These are phyloP conservation scores for Ips typographus DNA, from an alignment of 1,140 invertebrate genomes.

Conservation along the genomic window DNA sequence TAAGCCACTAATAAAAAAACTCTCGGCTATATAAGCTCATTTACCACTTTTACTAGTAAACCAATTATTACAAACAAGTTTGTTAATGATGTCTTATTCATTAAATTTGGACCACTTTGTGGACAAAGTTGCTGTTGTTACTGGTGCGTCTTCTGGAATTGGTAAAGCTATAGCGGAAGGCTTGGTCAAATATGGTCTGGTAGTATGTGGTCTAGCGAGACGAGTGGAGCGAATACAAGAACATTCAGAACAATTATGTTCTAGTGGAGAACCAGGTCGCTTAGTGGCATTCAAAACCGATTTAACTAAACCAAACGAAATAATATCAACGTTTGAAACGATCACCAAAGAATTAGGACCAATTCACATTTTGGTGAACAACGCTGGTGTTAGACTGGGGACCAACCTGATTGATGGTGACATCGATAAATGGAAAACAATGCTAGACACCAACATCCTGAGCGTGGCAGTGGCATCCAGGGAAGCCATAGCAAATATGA, in stretches of 20 bases:
- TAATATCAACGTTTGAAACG: constrained; percentile 65
- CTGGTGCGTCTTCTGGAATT: constrained; percentile 23
- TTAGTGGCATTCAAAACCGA: constrained; percentile 46
- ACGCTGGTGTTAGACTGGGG: constrained; percentile 58
- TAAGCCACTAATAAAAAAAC: too few species aligned
- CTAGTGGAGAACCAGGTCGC: constrained; percentile 21
- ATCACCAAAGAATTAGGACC: constrained; percentile 62
- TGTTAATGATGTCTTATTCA: constrained; percentile 4
- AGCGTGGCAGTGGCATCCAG: constrained; percentile 56
- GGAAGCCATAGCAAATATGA: constrained; percentile 54
- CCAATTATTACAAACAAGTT: not conserved
- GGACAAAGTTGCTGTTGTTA: constrained; percentile 20
- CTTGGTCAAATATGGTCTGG: constrained; percentile 19
- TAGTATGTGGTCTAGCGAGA: constrained; percentile 36
- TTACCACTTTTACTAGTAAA: too few species aligned
- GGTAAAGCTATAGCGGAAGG: constrained; percentile 13
- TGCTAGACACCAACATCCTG: constrained; percentile 45
- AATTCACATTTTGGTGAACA: constrained; percentile 72
- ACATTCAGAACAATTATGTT: constrained; percentile 11
- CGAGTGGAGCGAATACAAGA: constrained; percentile 30
- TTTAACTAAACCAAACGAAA: constrained; percentile 57
- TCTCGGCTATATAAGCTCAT: too few species aligned
- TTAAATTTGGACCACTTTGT: constrained; percentile 1
- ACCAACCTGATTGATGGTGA: constrained; percentile 11
- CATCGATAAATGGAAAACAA: constrained; percentile 6